phyloP scores from a whole-genome alignment of 2,888 invertebrate genomes.

The Oligia latruncula region DNA sequence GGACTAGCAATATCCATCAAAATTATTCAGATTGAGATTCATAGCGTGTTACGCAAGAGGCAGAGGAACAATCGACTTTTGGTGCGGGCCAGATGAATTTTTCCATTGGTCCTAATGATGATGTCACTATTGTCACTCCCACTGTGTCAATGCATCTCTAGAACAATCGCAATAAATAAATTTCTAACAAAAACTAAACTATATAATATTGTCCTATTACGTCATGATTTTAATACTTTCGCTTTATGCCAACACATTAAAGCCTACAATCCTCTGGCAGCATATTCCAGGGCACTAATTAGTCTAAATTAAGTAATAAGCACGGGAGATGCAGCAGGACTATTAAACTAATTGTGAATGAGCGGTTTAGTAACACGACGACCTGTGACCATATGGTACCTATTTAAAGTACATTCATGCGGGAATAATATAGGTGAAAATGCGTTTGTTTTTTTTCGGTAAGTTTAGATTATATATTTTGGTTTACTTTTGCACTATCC shows the following conservation, averaged over 20 bases:
- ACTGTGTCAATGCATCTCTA: not conserved
- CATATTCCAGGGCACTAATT: conserved; percentile 60
- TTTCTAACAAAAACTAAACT: not conserved
- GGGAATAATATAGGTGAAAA: conserved; percentile 38
- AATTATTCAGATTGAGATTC: too few species aligned
- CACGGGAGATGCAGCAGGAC: conserved; percentile 55
- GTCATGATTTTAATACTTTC: conserved; percentile 4
- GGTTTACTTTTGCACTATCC: not conserved
- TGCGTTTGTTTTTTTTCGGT: conserved; percentile 40
- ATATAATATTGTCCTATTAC: conserved; percentile 2
- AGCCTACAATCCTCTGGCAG: conserved; percentile 56
- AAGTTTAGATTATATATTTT: conserved; percentile 28
- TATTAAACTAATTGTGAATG: conserved; percentile 60
- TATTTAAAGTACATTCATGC: conserved; percentile 32
- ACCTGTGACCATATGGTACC: conserved; percentile 53
- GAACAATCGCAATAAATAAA: conserved; percentile 17
- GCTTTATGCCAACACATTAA: conserved; percentile 33
- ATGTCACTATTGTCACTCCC: not conserved
- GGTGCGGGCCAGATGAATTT: not conserved
- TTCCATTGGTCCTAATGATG: not conserved
- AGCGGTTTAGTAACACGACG: conserved; percentile 50
- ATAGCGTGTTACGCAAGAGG: too few species aligned
- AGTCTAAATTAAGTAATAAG: conserved; percentile 63
- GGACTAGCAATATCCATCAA: too few species aligned
- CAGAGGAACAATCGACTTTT: not conserved